Percentiles rank a stretch among this genome's conserved stretches.
phyloP scores from a whole-genome alignment of 2,113 vertebrate genomes.

The Pantherophis guttatus region DNA sequence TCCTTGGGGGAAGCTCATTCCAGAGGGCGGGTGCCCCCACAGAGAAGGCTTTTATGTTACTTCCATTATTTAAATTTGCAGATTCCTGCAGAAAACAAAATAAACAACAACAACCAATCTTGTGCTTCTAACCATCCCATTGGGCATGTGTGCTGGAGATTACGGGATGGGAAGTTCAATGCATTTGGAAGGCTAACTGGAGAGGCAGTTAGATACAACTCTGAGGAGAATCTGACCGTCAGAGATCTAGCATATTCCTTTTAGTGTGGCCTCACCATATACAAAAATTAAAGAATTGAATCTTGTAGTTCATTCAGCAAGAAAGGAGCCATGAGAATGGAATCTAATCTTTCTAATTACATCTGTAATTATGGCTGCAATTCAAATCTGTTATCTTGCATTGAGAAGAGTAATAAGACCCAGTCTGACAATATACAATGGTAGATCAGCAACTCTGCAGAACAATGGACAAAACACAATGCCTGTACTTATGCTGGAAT shows the following conservation, averaged over 20 bases:
- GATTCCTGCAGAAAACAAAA: not conserved
- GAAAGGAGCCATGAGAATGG: not conserved
- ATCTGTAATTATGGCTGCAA: not conserved
- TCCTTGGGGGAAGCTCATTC: too few species aligned
- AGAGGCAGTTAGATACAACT: not conserved
- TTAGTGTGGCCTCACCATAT: not conserved
- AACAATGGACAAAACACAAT: slow-evolving; percentile 17
- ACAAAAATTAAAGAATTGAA: not conserved
- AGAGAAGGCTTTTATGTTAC: not conserved
- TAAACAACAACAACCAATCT: not conserved
- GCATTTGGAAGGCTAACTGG: not conserved
- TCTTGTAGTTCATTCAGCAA: not conserved
- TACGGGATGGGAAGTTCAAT: not conserved
- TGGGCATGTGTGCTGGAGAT: not conserved
- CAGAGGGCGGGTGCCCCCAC: too few species aligned
- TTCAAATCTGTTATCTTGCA: not conserved
- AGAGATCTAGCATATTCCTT: not conserved
- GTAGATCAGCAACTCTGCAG: slow-evolving; percentile 1
- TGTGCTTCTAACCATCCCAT: not conserved
- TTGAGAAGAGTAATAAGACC: not conserved
- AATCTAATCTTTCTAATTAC: not conserved
- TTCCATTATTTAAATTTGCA: not conserved
- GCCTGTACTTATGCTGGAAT: not conserved
- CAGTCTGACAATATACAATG: slow-evolving; percentile 1
- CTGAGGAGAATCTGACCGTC: not conserved